Percentiles rank a stretch among this genome's conserved stretches.
These are phyloP conservation scores for Tolypeutes matacus DNA, from an alignment of 2,797 vertebrate species.

Conservation along the genomic window DNA sequence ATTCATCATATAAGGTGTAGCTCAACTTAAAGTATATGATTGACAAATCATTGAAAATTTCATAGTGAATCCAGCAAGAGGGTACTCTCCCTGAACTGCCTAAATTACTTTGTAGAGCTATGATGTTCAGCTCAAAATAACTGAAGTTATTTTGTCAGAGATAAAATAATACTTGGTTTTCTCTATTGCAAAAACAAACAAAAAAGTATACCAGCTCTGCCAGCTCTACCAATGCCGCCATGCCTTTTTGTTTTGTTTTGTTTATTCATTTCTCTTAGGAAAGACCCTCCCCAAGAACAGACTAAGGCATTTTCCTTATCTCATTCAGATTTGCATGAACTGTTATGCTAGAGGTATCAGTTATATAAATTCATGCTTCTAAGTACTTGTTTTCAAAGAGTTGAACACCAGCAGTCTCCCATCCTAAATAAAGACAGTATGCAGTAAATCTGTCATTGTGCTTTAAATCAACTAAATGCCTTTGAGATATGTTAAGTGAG, in stretches of 20 bases:
- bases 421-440: not conserved
- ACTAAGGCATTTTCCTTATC: not conserved
- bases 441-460: not conserved
- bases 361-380: not conserved
- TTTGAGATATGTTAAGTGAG: not conserved
- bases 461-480: not conserved
- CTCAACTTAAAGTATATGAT: constrained; percentile 21
- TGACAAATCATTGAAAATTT: not conserved
- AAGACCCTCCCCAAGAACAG: not conserved
- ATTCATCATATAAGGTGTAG: not conserved
- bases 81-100: not conserved
- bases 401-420: not conserved
- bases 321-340: not conserved
- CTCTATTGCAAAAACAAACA: not conserved
- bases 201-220: not conserved
- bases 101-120: not conserved
- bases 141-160: not conserved
- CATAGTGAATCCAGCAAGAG: not conserved
- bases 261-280: not conserved
- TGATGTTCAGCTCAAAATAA: not conserved
- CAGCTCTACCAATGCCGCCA: not conserved
- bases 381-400: constrained; percentile 33
- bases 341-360: not conserved
- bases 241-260: not conserved
- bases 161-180: not conserved